Base-by-base conservation (phyloP, 2,888 invertebrate species). In the Luperina testacea region DNA sequence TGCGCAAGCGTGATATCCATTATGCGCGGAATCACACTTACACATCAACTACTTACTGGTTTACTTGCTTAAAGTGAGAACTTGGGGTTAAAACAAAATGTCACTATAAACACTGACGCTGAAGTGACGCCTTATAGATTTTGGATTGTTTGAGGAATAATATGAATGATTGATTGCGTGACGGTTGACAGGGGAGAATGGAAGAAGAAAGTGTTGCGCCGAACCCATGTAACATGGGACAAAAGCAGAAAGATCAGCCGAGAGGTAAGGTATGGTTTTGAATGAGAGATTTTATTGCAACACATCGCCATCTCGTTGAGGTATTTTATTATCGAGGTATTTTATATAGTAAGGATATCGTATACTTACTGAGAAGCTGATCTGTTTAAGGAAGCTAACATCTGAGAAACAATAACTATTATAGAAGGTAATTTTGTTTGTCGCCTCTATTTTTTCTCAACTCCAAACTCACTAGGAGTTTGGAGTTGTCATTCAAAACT, bases 1-100 rank as follows among this genome's bases (percentile, higher is more conserved):
- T 88, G 75, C 87, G 82, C 69, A 86, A 89, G n/a, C 53, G 69
- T 80, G 78, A 85, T 81, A 82, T 68, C 71, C 81, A 83, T 87
- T 87, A 86, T 83, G 83, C 79, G 75, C 76, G 77, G 72, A 68
- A 83, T 88, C 80, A 84, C 84, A 88, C 80, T 79, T 79, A 84
- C 69, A 80, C 73, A 82, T 84, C 81, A 75, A 81, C 76, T 79
- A 71, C 74, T 80, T 80, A 69, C 64, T 48, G 32, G 64, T 64
- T 61, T 48, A 67, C 20, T 5, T 48, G 32, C 61, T 6, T 38
- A 76, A 70, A 81, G 17, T 87, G 42, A 53, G 72, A 27, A 88
- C 73, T 77, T 83, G 8, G 6, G 20, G 27, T 32, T 57, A 64
- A 45, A 63, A 48, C 13, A 20, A 42, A 51, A 61, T 20, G 9